Percentiles rank a stretch among this genome's conserved stretches.
Conservation (phyloP, 2,113 vertebrate species). For the Sisor rabdophorus region DNA sequence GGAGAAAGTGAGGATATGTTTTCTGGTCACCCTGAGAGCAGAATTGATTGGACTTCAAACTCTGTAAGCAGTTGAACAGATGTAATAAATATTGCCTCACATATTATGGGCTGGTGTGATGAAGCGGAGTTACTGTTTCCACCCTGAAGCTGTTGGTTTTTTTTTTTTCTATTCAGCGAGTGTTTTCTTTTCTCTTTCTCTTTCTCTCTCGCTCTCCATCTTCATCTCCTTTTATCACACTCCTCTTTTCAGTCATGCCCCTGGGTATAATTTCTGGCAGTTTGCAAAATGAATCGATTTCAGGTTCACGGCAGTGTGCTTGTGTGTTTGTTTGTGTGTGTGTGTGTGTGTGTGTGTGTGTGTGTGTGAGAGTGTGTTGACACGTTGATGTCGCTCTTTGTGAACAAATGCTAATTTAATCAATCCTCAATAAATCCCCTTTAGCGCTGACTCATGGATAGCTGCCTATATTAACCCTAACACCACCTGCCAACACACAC, state of each 20-base stretch:
- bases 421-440: constrained; percentile 89
- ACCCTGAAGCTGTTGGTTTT: background rate
- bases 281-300: constrained; percentile 11
- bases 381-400: constrained; percentile 71
- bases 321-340: background rate
- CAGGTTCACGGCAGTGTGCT: background rate
- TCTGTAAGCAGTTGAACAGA: background rate
- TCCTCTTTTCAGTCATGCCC: constrained; percentile 23
- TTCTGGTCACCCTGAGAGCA: background rate
- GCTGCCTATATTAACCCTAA: constrained; percentile 54
- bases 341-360: background rate
- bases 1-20: background rate
- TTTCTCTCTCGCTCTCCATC: constrained; percentile 5
- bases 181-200: constrained; percentile 8
- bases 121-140: background rate
- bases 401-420: constrained; percentile 98
- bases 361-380: constrained; percentile 45
- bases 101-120: background rate
- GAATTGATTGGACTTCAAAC: background rate
- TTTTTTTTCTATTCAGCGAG: background rate
- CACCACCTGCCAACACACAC: constrained; percentile 16
- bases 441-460: constrained; percentile 88
- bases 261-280: constrained; percentile 23
- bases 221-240: background rate
- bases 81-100: background rate